Conservation (phyloP, 2,888 invertebrate genomes). For the Matsumyia berberina region DNA sequence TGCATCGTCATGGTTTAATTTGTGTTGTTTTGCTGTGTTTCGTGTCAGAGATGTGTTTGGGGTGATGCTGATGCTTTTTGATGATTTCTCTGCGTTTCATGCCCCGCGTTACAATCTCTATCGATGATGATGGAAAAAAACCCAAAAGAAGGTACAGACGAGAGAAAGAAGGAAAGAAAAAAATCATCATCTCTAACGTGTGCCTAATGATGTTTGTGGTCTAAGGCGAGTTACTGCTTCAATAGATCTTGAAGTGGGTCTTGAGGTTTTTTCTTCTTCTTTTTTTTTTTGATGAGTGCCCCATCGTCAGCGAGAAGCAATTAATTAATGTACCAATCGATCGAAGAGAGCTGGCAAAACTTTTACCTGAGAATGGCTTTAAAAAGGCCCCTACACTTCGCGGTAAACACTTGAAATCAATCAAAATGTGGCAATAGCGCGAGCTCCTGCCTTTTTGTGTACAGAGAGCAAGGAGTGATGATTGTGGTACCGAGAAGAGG, state of each 20-base stretch:
- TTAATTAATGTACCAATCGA: constrained; percentile 54
- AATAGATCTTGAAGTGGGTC: constrained; percentile 52
- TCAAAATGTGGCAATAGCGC: constrained; percentile 38
- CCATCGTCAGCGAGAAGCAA: constrained; percentile 46
- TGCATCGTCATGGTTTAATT: constrained; percentile 68
- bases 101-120: constrained; percentile 22
- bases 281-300: constrained; percentile 20
- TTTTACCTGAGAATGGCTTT: constrained; percentile 21
- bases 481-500: constrained; percentile 10
- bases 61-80: constrained; percentile 38
- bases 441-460: constrained; percentile 32
- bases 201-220: constrained; percentile 65
- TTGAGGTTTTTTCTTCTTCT: constrained; percentile 33
- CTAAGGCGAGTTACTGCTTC: constrained; percentile 46
- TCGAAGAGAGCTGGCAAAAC: constrained; percentile 10
- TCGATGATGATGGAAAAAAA: constrained; percentile 59
- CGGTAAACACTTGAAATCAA: constrained; percentile 35
- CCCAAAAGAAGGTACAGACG: constrained; percentile 34
- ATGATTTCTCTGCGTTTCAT: constrained; percentile 29
- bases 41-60: constrained; percentile 40
- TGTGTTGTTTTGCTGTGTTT: constrained; percentile 54
- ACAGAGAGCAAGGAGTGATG: constrained; percentile 2
- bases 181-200: constrained; percentile 41
- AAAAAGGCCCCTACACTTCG: constrained; percentile 20
- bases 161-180: constrained; percentile 1